phyloP scores from a whole-genome alignment of 2,797 vertebrate genomes.

The Microctenopoma steveboyesi region DNA sequence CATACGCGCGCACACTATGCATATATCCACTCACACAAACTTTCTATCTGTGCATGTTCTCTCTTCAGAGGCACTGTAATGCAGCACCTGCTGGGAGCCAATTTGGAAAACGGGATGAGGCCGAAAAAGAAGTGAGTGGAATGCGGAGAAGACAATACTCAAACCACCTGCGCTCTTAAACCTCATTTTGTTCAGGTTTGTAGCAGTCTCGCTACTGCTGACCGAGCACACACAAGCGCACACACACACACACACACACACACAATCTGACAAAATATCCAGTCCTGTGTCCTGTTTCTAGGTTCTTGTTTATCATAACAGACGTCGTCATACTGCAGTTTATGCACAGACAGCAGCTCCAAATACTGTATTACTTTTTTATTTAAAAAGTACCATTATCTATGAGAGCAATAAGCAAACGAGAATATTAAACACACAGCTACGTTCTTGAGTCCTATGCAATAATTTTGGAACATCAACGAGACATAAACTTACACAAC shows the following conservation, averaged over 20 bases:
- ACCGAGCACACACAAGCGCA: slow-evolving; percentile 33
- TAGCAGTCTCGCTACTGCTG: slow-evolving; percentile 44
- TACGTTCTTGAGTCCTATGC: background rate
- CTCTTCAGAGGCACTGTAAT: background rate
- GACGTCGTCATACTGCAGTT: background rate
- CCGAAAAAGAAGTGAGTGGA: slow-evolving; percentile 5
- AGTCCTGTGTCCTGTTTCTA: background rate
- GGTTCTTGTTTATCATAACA: too few relatives aligned
- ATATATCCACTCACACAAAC: slow-evolving; percentile 22
- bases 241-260: slow-evolving; percentile 21
- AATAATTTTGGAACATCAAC: background rate
- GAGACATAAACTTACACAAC: slow-evolving; percentile 88
- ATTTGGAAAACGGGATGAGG: slow-evolving; percentile 18
- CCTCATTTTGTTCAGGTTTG: slow-evolving; percentile 26
- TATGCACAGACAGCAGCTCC: background rate
- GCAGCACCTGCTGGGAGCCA: slow-evolving; percentile 44
- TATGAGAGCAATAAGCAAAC: background rate
- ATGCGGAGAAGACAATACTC: slow-evolving; percentile 20
- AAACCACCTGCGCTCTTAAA: slow-evolving; percentile 15
- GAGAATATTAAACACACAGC: background rate
- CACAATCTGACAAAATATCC: background rate
- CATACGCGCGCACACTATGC: slow-evolving; percentile 23
- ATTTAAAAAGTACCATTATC: background rate
- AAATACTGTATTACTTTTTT: background rate
- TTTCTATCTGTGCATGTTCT: slow-evolving; percentile 16